These are phyloP conservation scores for Oasisia sp. DNA, from an alignment of 2,888 invertebrate species.

Conservation along the genomic window DNA sequence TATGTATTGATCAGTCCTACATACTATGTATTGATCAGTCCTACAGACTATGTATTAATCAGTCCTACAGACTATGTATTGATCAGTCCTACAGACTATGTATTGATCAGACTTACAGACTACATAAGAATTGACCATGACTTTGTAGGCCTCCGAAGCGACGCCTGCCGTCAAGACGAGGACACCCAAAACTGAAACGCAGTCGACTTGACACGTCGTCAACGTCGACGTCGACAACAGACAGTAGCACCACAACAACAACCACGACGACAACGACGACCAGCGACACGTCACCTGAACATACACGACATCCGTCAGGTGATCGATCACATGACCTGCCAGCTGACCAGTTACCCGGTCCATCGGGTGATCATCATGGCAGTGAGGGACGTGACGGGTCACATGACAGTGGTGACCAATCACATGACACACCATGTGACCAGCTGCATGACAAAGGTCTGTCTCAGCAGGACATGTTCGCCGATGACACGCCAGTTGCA, in stretches of 20 bases:
- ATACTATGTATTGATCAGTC: too few species aligned
- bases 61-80: too few species aligned
- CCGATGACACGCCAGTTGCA: neutral
- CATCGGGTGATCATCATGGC: conserved; percentile 7
- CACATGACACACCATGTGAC: neutral
- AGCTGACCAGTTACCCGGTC: neutral
- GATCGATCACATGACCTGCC: neutral
- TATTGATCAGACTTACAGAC: too few species aligned
- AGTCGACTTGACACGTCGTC: neutral
- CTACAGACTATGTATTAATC: too few species aligned
- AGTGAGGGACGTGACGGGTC: neutral
- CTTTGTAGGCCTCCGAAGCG: neutral
- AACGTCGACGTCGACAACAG: neutral
- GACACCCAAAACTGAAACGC: neutral
- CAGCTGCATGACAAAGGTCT: neutral
- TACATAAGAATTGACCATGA: too few species aligned
- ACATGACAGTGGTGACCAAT: neutral
- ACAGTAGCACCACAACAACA: neutral
- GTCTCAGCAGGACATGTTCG: conserved; percentile 20
- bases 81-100: too few species aligned
- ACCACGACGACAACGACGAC: neutral
- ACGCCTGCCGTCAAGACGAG: neutral
- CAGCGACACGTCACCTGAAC: conserved; percentile 18
- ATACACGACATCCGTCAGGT: neutral
- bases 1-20: too few species aligned